phyloP scores from a whole-genome alignment of 2,797 vertebrate species.

The Kryptopterus vitreolus region DNA sequence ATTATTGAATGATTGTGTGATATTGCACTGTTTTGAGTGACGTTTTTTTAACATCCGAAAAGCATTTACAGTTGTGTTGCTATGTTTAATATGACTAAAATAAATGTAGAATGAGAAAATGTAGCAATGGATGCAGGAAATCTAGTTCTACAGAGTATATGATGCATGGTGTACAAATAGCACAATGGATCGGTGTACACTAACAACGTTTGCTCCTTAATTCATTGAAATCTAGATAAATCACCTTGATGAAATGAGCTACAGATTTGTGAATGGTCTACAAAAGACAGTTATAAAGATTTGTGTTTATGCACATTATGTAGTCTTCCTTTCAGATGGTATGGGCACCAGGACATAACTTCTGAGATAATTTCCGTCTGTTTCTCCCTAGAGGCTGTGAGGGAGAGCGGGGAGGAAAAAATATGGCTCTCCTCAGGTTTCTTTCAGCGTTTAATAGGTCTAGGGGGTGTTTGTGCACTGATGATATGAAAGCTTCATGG shows the following conservation, averaged over 20 bases:
- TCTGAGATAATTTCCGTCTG: constrained; percentile 23
- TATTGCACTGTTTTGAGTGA: not conserved
- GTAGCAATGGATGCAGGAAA: too few species aligned
- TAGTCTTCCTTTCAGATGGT: constrained; percentile 21
- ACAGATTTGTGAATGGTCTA: constrained; percentile 10
- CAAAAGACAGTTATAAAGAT: constrained; percentile 9
- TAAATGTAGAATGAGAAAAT: too few species aligned
- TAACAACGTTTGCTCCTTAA: constrained; percentile 10
- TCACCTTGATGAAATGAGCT: not conserved
- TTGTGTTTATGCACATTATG: constrained; percentile 3
- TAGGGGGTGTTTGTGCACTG: constrained; percentile 9
- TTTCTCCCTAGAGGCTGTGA: constrained; percentile 21
- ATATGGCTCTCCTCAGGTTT: constrained; percentile 39
- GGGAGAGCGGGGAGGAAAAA: constrained; percentile 20
- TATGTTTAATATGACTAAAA: too few species aligned
- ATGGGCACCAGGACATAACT: constrained; percentile 15
- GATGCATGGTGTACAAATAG: constrained; percentile 21
- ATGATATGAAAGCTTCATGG: constrained; percentile 38
- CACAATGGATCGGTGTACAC: not conserved
- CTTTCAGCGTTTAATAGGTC: constrained; percentile 37
- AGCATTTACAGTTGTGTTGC: constrained; percentile 1
- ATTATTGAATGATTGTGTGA: not conserved
- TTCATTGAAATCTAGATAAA: constrained; percentile 8
- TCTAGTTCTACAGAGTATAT: too few species aligned
- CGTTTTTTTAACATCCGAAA: not conserved